Evolutionary conservation across 2,113 vertebrate genomes (phyloP).

Genomic region (Caranx melampygus): DNA sequence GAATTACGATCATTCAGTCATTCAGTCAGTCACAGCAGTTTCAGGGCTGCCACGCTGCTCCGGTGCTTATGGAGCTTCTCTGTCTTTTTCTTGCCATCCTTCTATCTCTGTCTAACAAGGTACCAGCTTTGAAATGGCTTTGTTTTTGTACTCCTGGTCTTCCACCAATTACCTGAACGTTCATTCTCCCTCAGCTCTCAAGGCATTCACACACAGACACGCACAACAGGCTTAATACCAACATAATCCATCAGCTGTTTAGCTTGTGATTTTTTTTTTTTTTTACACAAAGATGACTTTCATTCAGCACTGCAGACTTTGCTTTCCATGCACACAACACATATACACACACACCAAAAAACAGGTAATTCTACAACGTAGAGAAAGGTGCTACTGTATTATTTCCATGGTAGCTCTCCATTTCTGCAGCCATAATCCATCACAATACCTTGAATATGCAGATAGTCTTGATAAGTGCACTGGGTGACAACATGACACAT

Average conservation of each 20-base stretch:
- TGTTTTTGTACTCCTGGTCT: slow-evolving; percentile 67
- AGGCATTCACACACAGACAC: slow-evolving; percentile 14
- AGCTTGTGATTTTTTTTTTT: background rate
- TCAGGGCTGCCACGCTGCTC: no score
- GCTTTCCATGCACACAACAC: background rate
- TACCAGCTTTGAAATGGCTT: slow-evolving; percentile 70
- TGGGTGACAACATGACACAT: slow-evolving; percentile 48
- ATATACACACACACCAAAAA: background rate
- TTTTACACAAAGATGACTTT: slow-evolving; percentile 32
- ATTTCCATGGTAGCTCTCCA: slow-evolving; percentile 16
- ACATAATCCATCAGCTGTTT: slow-evolving; percentile 38
- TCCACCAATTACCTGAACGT: slow-evolving; percentile 71
- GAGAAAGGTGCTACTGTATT: background rate
- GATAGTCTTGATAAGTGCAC: slow-evolving; percentile 39
- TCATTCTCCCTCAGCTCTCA: slow-evolving; percentile 38
- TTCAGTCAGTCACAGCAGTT: no score
- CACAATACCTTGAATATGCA: slow-evolving; percentile 57
- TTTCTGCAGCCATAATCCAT: slow-evolving; percentile 55
- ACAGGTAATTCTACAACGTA: slow-evolving; percentile 8
- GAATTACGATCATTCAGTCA: no score
- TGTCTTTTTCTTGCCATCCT: background rate
- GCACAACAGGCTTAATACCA: slow-evolving; percentile 16
- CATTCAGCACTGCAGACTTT: slow-evolving; percentile 40
- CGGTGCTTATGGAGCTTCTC: background rate
- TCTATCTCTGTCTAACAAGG: background rate